Evolutionary conservation across 2,888 invertebrate species (phyloP).

Genomic region (Pheosia tremula): DNA sequence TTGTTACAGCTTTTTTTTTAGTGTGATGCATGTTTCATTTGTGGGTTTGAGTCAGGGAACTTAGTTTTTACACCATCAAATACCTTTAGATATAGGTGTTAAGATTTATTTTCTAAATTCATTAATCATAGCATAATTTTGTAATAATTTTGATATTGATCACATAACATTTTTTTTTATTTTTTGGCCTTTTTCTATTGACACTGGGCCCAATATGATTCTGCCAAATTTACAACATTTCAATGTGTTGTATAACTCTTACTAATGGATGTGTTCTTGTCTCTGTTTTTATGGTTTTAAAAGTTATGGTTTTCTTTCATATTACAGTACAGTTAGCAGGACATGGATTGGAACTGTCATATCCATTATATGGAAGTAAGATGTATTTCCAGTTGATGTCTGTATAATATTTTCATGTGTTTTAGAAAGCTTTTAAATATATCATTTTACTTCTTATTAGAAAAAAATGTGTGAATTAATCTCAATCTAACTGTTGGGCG

Average conservation of each 20-base stretch:
- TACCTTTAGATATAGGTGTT: too few relatives aligned
- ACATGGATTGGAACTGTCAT: constrained; percentile 74
- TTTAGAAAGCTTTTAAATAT: neutral
- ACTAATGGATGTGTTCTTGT: neutral
- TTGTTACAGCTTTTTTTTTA: constrained; percentile 23
- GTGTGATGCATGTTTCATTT: constrained; percentile 25
- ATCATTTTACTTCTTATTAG: neutral
- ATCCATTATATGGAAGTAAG: constrained; percentile 78
- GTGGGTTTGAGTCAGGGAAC: constrained; percentile 1
- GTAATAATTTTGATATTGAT: too few relatives aligned
- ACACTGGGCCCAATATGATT: too few relatives aligned
- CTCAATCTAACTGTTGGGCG: too few relatives aligned
- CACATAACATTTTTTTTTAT: too few relatives aligned
- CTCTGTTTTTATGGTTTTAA: constrained; percentile 15
- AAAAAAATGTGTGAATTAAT: too few relatives aligned
- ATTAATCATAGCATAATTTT: too few relatives aligned
- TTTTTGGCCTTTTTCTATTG: too few relatives aligned
- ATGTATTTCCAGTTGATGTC: constrained; percentile 48
- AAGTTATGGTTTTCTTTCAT: constrained; percentile 46
- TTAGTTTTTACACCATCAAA: too few relatives aligned
- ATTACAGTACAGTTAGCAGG: constrained; percentile 74
- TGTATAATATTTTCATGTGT: constrained; percentile 12
- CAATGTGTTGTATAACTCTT: neutral
- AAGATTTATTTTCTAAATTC: too few relatives aligned
- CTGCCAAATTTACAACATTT: too few relatives aligned